Conservation (phyloP, 2,113 vertebrate genomes). For the Dicentrarchus labrax region DNA sequence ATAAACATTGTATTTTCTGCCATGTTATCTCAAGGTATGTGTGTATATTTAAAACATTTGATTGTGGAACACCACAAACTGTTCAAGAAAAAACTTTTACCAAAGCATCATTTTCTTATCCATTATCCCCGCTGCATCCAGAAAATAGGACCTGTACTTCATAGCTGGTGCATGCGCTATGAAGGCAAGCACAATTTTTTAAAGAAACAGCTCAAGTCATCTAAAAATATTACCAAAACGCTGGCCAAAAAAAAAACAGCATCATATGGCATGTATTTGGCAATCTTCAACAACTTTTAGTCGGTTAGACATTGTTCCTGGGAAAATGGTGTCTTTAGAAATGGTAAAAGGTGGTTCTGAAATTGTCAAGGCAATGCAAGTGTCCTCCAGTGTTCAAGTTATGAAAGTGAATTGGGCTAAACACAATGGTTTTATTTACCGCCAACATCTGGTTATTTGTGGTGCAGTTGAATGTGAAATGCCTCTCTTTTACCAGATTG, state of each 20-base stretch:
- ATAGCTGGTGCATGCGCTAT: too few relatives aligned
- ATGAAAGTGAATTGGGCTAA: conserved; percentile 17
- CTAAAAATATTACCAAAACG: not conserved
- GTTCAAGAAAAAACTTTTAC: conserved; percentile 22
- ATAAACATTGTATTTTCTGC: conserved; percentile 2
- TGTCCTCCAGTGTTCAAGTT: not conserved
- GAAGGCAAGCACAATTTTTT: too few relatives aligned
- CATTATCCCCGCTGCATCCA: too few relatives aligned
- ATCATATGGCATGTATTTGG: too few relatives aligned
- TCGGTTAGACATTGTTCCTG: not conserved
- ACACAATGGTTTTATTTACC: conserved; percentile 15
- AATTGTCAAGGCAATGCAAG: conserved; percentile 13
- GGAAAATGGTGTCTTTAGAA: conserved; percentile 22
- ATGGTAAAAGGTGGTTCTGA: conserved; percentile 28
- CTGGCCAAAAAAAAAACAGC: too few relatives aligned
- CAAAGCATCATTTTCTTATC: too few relatives aligned
- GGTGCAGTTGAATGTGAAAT: conserved; percentile 1
- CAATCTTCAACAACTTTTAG: too few relatives aligned
- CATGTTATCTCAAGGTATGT: conserved; percentile 22
- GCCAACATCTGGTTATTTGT: conserved; percentile 13
- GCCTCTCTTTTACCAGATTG: conserved; percentile 7
- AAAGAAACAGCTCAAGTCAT: too few relatives aligned
- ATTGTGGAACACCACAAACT: conserved; percentile 28
- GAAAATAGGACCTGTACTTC: too few relatives aligned
- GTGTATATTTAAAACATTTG: conserved; percentile 29